Percentiles rank a stretch among this genome's conserved stretches.
These are phyloP conservation scores for Lagopus muta DNA, from an alignment of 2,113 vertebrate genomes.

Conservation along the genomic window DNA sequence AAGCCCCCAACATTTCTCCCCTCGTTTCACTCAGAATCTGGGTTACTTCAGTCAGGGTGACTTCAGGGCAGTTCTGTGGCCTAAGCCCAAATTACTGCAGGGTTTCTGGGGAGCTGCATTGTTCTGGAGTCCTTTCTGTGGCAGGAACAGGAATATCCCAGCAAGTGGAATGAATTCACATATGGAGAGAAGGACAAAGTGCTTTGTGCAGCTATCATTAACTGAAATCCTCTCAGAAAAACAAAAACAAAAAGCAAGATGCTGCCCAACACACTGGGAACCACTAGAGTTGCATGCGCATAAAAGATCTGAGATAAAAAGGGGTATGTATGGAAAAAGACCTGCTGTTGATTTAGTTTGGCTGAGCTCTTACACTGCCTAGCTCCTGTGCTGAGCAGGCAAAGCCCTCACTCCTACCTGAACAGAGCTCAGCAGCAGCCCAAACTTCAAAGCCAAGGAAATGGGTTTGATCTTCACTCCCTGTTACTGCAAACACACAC, in stretches of 20 bases:
- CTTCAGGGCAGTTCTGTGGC: too few relatives aligned
- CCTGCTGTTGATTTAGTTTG: neutral
- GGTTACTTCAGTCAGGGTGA: neutral
- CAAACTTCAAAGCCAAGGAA: neutral
- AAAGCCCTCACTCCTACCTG: neutral
- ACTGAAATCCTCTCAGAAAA: neutral
- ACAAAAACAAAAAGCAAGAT: neutral
- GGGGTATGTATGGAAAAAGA: neutral
- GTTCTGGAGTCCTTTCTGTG: neutral
- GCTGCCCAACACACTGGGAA: neutral
- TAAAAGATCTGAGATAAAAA: neutral
- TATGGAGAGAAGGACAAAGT: neutral
- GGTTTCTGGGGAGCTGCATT: neutral
- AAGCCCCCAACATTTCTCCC: neutral
- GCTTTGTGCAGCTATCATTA: neutral
- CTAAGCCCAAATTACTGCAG: neutral
- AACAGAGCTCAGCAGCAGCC: neutral
- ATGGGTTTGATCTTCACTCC: neutral
- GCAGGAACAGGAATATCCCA: neutral
- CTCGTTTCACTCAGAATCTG: neutral
- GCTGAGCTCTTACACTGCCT: neutral
- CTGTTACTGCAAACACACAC: neutral
- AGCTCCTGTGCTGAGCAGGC: neutral
- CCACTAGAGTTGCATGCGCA: rapidly evolving
- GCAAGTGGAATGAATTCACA: neutral